phyloP scores from a whole-genome alignment of 64 coral and sea anemone genomes.

The Anthopleura sola region DNA sequence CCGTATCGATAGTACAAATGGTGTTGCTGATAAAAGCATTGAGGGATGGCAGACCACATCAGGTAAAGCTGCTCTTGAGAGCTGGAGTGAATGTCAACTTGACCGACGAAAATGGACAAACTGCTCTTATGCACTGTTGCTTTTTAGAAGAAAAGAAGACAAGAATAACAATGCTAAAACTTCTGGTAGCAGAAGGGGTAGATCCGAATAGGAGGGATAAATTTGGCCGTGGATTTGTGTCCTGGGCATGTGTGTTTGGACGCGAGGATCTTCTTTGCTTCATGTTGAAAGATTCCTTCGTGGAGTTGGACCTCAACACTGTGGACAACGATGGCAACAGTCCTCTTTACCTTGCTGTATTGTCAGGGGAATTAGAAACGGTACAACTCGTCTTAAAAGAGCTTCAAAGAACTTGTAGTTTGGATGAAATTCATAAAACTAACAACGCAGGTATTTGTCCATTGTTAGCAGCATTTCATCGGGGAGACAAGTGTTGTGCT shows the following conservation, averaged over 20 bases:
- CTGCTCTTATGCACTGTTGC: conserved; percentile 66
- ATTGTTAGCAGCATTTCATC: conserved; percentile 65
- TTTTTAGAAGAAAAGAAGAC: conserved; percentile 55
- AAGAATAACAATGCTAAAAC: conserved; percentile 60
- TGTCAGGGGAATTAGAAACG: conserved; percentile 57
- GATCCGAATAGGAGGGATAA: conserved; percentile 53
- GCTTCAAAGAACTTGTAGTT: conserved; percentile 16
- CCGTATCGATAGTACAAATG: background rate
- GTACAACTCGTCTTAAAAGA: conserved; percentile 44
- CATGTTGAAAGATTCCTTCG: conserved; percentile 42
- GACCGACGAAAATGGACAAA: conserved; percentile 64
- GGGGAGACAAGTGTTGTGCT: conserved; percentile 61
- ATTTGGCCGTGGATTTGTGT: conserved; percentile 44
- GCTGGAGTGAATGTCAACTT: conserved; percentile 69
- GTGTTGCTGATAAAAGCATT: conserved; percentile 73
- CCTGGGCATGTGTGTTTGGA: conserved; percentile 72
- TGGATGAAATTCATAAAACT: conserved; percentile 34
- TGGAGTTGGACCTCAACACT: conserved; percentile 50
- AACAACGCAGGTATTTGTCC: conserved; percentile 94
- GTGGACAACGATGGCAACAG: conserved; percentile 66
- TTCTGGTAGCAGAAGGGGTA: conserved; percentile 44
- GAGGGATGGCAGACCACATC: conserved; percentile 23
- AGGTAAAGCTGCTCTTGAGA: conserved; percentile 78
- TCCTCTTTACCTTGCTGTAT: conserved; percentile 58
- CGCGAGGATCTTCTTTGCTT: conserved; percentile 35